Percentiles rank a stretch among this genome's conserved stretches.
Evolutionary conservation across 1,140 invertebrate species (phyloP).

Genomic region (Papilio xuthus): DNA sequence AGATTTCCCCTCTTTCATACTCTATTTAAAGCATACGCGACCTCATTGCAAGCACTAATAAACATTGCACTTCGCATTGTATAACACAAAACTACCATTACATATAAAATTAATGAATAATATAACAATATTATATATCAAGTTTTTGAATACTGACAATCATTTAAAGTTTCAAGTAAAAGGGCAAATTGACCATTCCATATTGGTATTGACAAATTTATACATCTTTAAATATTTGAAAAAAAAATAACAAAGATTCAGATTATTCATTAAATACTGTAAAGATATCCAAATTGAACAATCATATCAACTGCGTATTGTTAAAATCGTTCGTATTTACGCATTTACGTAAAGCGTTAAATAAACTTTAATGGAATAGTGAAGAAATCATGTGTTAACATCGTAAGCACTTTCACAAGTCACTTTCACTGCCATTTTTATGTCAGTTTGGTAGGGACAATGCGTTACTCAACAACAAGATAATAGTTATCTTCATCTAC

Average conservation of each 20-base stretch:
- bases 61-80: constrained; percentile 17
- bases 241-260: no score
- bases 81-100: not conserved
- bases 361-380: constrained; percentile 12
- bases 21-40: constrained; percentile 9
- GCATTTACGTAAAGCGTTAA: not conserved
- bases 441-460: not conserved
- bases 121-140: not conserved
- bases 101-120: not conserved
- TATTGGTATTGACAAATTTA: no score
- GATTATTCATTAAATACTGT: not conserved
- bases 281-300: not conserved
- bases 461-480: not conserved
- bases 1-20: constrained; percentile 14
- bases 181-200: not conserved
- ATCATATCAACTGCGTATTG: not conserved
- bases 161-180: not conserved
- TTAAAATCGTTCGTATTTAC: not conserved
- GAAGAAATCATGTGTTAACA: constrained; percentile 18
- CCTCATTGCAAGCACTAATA: constrained; percentile 17
- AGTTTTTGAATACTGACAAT: not conserved
- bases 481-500: not conserved
- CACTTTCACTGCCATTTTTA: constrained; percentile 30
- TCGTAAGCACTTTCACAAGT: constrained; percentile 13
- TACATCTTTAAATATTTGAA: no score